Evolutionary conservation across 2,888 invertebrate genomes (phyloP).

Genomic region (Hypomecis punctinalis): DNA sequence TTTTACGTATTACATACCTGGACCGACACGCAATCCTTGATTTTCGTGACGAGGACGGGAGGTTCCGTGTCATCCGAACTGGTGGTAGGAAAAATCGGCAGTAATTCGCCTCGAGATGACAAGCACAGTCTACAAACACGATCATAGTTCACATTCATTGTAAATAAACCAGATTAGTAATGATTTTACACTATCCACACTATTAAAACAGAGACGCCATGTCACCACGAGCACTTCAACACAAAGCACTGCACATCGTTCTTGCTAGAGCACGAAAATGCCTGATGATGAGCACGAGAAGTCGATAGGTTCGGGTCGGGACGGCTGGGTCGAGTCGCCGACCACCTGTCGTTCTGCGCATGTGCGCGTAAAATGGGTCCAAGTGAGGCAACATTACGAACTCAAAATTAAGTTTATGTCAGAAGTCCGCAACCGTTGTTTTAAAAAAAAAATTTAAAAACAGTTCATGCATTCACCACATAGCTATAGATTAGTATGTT

Average conservation of each 20-base stretch:
- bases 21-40: conserved; percentile 87
- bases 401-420: conserved; percentile 56
- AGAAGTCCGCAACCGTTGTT: conserved; percentile 62
- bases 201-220: conserved; percentile 80
- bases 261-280: conserved; percentile 83
- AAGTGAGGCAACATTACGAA: conserved; percentile 70
- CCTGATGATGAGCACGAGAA: conserved; percentile 86
- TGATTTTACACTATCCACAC: conserved; percentile 67
- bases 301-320: conserved; percentile 82
- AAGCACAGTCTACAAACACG: conserved; percentile 87
- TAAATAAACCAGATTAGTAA: conserved; percentile 77
- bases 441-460: not conserved
- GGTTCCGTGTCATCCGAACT: conserved; percentile 83
- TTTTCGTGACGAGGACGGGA: conserved; percentile 86
- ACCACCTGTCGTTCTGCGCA: conserved; percentile 86
- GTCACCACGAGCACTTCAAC: conserved; percentile 84
- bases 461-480: not conserved
- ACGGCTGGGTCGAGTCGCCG: conserved; percentile 83
- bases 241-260: conserved; percentile 84
- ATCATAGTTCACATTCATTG: conserved; percentile 83
- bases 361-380: conserved; percentile 82
- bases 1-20: conserved; percentile 85
- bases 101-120: conserved; percentile 85
- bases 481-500: too few relatives aligned
- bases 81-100: conserved; percentile 86